Evolutionary conservation across 2,797 vertebrate genomes (phyloP), one percentile per base, ranked within the genome.

Genomic region (Rachycentron canadum): DNA sequence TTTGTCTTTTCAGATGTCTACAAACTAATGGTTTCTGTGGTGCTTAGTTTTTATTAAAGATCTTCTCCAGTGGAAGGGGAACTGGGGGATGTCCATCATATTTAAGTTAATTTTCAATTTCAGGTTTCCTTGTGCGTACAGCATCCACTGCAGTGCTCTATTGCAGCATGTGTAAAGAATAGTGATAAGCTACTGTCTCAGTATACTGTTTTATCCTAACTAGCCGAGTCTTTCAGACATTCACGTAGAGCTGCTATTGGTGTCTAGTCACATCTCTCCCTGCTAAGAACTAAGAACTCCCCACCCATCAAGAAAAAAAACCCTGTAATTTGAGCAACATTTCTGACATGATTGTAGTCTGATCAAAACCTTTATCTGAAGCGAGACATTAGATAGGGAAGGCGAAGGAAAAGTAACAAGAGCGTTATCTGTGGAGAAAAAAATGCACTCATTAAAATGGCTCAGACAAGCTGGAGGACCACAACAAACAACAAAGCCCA

Each of bases 401-500:
- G 77, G 71, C 4, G 17, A 70, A 60, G 58, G 58, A 64, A 69
- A 58, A 69, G 70, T 69, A 79, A 76, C 28, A 0, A 75, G 36
- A 75, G 70, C 67, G 73, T 87, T 83, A 84, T 91, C 76, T 82
- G 73, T 53, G 40, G 60, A 82, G 76, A 59, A 77, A 74, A 86
- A 85, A 82, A 81, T 55, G 52, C 43, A 57, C 86, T 92, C 87
- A 89, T 93, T 93, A 93, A 91, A 93, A 92, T 88, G 83, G 80
- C 82, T 88, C 88, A 89, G 88, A 87, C 86, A 79, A 86, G 81
- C 86, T 73, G 47, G 71, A 89, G 83, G 83, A 91, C 79, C 86
- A 85, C 84, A 93, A 92, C 92, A 93, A 91, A 90, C 89, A 92
- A 86, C 89, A 92, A 88, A 91, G 89, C 89, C 84, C 85, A 92